Conservation (phyloP, 2,113 vertebrate genomes). For the Leucopsar rothschildi region DNA sequence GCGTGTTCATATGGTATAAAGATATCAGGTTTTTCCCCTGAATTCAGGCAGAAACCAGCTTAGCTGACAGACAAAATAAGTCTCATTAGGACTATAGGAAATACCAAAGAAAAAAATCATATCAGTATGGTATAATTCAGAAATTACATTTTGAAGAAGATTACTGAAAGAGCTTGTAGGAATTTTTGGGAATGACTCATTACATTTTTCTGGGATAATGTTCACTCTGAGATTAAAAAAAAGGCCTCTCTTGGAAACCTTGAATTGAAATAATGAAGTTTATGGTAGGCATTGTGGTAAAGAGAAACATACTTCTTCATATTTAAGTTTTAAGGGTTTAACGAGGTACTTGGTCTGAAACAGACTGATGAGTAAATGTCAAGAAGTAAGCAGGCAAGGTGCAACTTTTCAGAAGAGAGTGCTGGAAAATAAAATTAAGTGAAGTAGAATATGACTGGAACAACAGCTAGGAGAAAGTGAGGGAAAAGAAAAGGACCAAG, state of each 20-base stretch:
- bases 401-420: not conserved
- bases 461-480: not conserved
- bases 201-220: not conserved
- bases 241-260: rapidly evolving
- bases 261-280: not conserved
- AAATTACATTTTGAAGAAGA: not conserved
- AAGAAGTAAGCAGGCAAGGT: not conserved
- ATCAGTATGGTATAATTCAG: not conserved
- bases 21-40: not conserved
- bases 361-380: not conserved
- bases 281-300: not conserved
- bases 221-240: not conserved
- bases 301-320: not conserved
- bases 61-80: not conserved
- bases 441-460: not conserved
- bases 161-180: not conserved
- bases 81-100: not conserved
- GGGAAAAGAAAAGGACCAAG: not conserved
- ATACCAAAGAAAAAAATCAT: not conserved
- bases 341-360: not conserved
- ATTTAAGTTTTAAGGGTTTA: not conserved
- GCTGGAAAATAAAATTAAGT: not conserved
- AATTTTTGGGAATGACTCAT: not conserved
- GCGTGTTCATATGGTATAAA: rapidly evolving
- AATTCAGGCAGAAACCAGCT: not conserved